Conservation (phyloP, 2,113 vertebrate species). For the Corythaixoides concolor region DNA sequence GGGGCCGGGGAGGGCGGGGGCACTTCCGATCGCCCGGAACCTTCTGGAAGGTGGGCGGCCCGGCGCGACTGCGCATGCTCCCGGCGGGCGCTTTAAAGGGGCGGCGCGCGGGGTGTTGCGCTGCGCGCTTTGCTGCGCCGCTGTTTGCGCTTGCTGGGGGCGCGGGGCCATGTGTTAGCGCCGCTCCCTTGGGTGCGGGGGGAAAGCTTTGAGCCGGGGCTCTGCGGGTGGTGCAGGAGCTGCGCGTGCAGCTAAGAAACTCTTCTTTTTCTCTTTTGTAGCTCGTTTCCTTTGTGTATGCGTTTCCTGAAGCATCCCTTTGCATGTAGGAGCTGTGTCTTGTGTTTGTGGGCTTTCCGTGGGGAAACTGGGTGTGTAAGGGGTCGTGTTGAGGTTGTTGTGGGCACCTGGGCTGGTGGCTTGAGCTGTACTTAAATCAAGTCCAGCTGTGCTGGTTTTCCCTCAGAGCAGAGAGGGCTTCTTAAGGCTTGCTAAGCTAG, state of each 20-base stretch:
- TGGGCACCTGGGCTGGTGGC: rapidly evolving
- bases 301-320: too few species aligned
- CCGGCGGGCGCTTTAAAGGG: rapidly evolving
- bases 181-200: too few species aligned
- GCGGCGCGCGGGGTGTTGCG: too few species aligned
- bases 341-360: background rate
- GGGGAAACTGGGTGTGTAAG: too few species aligned
- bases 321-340: rapidly evolving
- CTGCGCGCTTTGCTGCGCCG: too few species aligned
- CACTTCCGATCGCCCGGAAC: background rate
- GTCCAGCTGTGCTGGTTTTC: rapidly evolving
- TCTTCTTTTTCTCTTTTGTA: too few species aligned
- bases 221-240: too few species aligned
- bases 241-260: too few species aligned
- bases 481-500: rapidly evolving
- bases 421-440: rapidly evolving
- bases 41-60: background rate
- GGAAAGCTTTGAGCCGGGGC: too few species aligned
- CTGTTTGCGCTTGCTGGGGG: too few species aligned
- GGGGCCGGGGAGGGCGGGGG: background rate
- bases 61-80: background rate
- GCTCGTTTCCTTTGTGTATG: too few species aligned
- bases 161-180: too few species aligned
- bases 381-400: rapidly evolving
- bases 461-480: rapidly evolving